Base-by-base conservation (phyloP, 2,888 invertebrate species). In the Drosophila recens region DNA sequence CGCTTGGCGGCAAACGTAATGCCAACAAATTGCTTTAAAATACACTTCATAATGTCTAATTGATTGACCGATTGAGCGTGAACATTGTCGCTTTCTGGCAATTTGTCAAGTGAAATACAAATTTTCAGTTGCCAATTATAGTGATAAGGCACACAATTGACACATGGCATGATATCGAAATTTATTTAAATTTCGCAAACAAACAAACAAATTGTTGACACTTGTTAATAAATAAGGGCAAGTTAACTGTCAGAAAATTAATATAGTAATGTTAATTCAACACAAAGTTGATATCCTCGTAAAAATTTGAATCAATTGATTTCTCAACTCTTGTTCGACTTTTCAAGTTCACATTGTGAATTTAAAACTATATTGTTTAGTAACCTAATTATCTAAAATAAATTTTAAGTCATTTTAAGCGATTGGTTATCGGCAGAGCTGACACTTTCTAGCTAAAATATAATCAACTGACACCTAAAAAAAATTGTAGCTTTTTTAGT, bases 51-150 rank as follows among this genome's bases (percentile, higher is more conserved):
- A 69, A 63, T 76, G 58, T 52, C 54, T 66, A 74, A 75, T 71
- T 75, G 70, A 75, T 75, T 75, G 74, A 58, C 65, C 73, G 48
- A n/a, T 42, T 58, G 53, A 73, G 73, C 74, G 71, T 67, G 58
- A 67, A 74, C 45, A 71, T 75, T 62, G 46, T 59, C 66, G 40
- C 76, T 52, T 56, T 56, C 38, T 62, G 54, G 51, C 62, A 58
- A 73, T 76, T 56, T 53, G 49, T 69, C 58, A 68, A 53, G 10
- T 52, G 45, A 13, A 53, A 58, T 45, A 62, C 33, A 63, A 58
- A 54, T 51, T 46, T 13, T 13, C 33, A n/a, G 34, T 30, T 67
- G 46, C 36, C 57, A 67, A 30, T 45, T 56, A 40, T 30, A 67
- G 11, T 57, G 61, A 71, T 57, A 48, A n/a, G 54, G 4, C 15